Evolutionary conservation across 2,888 invertebrate genomes (phyloP).

Genomic region (Lapara coniferarum): DNA sequence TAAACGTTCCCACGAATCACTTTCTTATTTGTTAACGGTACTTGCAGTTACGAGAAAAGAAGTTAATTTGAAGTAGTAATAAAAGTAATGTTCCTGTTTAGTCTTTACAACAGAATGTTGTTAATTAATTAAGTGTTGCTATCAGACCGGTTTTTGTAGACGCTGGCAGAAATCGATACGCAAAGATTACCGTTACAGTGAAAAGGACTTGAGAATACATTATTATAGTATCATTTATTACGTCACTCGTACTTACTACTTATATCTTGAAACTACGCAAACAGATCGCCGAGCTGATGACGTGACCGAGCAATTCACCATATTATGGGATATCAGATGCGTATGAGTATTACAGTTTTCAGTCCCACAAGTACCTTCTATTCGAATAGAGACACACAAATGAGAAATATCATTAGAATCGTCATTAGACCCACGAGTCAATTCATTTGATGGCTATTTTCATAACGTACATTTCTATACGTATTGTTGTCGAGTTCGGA

Average conservation of each 20-base stretch:
- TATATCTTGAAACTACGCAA: no score
- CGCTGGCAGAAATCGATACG: background rate
- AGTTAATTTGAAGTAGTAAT: background rate
- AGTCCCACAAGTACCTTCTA: no score
- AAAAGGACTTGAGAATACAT: background rate
- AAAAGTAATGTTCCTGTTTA: background rate
- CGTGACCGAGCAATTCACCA: no score
- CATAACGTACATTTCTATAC: background rate
- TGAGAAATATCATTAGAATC: no score
- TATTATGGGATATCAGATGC: no score
- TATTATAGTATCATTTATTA: no score
- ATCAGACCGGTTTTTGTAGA: background rate
- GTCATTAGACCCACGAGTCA: no score
- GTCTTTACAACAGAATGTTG: background rate
- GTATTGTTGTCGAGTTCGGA: background rate
- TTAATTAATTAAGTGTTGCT: slow-evolving; percentile 17
- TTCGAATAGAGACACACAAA: no score
- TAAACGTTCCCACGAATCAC: no score
- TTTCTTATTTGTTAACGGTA: background rate
- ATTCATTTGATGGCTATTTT: no score
- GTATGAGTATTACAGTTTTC: background rate
- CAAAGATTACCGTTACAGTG: background rate
- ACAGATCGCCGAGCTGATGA: no score
- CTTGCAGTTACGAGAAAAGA: background rate
- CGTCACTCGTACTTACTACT: no score